These are phyloP conservation scores for Trichoplusia ni DNA, from an alignment of 1,140 invertebrate genomes.

Conservation along the genomic window DNA sequence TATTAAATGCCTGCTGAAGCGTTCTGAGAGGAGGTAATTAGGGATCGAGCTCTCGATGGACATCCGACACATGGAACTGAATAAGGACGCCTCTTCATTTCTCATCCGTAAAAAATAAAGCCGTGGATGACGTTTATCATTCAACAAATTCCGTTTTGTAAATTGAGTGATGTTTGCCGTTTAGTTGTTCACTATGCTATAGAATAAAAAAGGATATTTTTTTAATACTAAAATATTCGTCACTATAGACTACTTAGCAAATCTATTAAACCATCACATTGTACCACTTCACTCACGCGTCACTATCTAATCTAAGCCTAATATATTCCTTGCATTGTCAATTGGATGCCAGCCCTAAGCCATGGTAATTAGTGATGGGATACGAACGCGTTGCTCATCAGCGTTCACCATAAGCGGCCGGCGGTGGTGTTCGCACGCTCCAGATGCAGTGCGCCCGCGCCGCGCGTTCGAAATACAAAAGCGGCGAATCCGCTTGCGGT, in stretches of 20 bases:
- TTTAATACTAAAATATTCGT: too few species aligned
- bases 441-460: slow-evolving; percentile 24
- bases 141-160: background rate
- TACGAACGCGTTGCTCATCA: slow-evolving; percentile 24
- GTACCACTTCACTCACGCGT: too few species aligned
- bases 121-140: background rate
- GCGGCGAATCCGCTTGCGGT: slow-evolving; percentile 28
- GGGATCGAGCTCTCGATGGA: background rate
- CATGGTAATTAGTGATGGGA: slow-evolving; percentile 30
- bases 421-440: slow-evolving; percentile 39
- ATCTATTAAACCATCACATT: too few species aligned
- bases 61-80: background rate
- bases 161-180: too few species aligned
- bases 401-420: slow-evolving; percentile 32
- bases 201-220: too few species aligned
- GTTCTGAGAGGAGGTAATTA: background rate
- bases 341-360: slow-evolving; percentile 14
- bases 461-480: slow-evolving; percentile 26
- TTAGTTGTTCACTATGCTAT: too few species aligned
- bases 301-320: too few species aligned
- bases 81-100: background rate
- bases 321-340: slow-evolving; percentile 9
- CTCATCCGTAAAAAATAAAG: background rate
- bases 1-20: background rate
- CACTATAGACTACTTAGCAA: too few species aligned